phyloP scores from a whole-genome alignment of 1,140 invertebrate species.

The Himalopsyche phryganea region DNA sequence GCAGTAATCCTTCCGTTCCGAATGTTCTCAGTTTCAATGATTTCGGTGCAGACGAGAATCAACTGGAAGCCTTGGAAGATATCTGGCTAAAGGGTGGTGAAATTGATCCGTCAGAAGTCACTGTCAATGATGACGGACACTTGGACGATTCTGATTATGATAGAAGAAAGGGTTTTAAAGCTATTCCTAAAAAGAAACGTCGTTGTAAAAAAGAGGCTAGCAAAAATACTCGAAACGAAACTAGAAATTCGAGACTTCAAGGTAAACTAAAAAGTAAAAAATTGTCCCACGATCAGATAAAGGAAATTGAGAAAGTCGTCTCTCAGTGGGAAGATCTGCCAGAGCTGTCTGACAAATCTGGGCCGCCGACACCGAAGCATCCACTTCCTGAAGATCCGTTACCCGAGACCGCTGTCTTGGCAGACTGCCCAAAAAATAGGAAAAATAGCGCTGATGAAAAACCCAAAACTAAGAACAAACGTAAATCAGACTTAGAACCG shows the following conservation, averaged over 20 bases:
- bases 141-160: slow-evolving; percentile 51
- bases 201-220: slow-evolving; percentile 22
- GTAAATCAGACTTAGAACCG: not conserved
- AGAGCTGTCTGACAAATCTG: slow-evolving; percentile 6
- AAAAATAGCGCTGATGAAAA: not conserved
- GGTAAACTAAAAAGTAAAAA: slow-evolving; percentile 24
- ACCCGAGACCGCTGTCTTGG: not conserved
- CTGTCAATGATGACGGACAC: slow-evolving; percentile 45
- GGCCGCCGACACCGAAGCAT: not conserved
- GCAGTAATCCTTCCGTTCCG: slow-evolving; percentile 47
- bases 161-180: slow-evolving; percentile 19
- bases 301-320: slow-evolving; percentile 27
- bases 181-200: slow-evolving; percentile 24
- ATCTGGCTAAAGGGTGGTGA: slow-evolving; percentile 80
- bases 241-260: too few species aligned
- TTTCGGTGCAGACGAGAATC: slow-evolving; percentile 63
- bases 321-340: slow-evolving; percentile 19
- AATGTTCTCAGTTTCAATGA: slow-evolving; percentile 50
- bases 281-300: slow-evolving; percentile 18
- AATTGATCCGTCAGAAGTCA: slow-evolving; percentile 58
- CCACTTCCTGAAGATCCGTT: too few species aligned
- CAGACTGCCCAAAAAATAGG: not conserved
- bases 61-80: slow-evolving; percentile 72
- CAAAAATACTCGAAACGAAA: slow-evolving; percentile 21
- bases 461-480: slow-evolving; percentile 11